Base-by-base conservation (phyloP, 2,113 vertebrate species). In the Sinocyclocheilus grahami region DNA sequence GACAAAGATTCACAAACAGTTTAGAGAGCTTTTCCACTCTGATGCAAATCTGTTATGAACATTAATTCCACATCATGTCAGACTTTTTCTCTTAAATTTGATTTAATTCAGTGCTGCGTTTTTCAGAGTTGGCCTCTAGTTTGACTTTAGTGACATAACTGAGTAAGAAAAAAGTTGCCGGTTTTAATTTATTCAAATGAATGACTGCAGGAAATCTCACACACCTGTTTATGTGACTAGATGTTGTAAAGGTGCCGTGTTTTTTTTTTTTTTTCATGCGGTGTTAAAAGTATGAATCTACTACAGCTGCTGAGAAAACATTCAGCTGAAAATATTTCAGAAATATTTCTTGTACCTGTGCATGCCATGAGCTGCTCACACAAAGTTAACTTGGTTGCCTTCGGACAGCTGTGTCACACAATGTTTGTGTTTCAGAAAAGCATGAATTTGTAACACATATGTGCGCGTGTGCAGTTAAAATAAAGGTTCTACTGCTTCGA, bases 1-100 rank as follows among this genome's bases (percentile, higher is more conserved):
- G 24, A 58, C 51, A 78, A 78, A 78, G 8, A 78, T 33, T 22
- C 27, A 11, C 14, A 55, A 78, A 78, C 69, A 27, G n/a, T 86
- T 86, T 75, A 65, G 33, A 87, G 53, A 72, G 39, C n/a, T 75
- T 84, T 60, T 74, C 62, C 71, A 8, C 22, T 48, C 69, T 14
- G 24, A 62, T 76, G 65, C 65, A 88, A 72, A 80, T 89, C 71
- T 85, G 75, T 72, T 72, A n/a, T 53, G 42, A 48, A 37, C 24
- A 69, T 85, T 85, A 85, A 72, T 85, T 87, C 72, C 62, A 22
- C 82, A 86, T 84, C 81, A 63, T 82, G 83, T 82, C 53, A 75
- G 60, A 76, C 22, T 51, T 58, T 72, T n/a, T 62, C 67, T 18
- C 39, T 58, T 10, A 55, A 20, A 55, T 58, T 33, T 78, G 80